phyloP scores from a whole-genome alignment of 2,113 vertebrate species.

The Isichthys henryi region DNA sequence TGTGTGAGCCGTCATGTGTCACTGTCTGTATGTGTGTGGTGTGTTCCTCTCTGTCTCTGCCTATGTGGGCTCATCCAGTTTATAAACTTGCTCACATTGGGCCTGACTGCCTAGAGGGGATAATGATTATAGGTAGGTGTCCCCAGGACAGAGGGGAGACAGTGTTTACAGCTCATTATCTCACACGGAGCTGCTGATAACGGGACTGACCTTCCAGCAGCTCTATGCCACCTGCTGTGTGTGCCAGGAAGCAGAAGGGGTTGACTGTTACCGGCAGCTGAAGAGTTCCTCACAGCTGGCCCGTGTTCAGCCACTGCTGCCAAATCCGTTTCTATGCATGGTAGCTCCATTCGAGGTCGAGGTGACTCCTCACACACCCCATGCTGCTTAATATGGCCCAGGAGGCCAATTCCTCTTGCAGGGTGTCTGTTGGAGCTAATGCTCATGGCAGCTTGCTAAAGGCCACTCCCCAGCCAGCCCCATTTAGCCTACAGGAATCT shows the following conservation, averaged over 20 bases:
- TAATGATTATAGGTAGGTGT: not conserved
- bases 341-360: not conserved
- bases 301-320: not conserved
- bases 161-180: not conserved
- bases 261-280: not conserved
- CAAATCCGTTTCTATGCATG: not conserved
- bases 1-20: not conserved
- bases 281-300: not conserved
- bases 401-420: not conserved
- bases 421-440: not conserved
- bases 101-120: not conserved
- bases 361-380: not conserved
- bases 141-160: not conserved
- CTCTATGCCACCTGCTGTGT: not conserved
- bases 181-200: not conserved
- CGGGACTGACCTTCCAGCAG: not conserved
- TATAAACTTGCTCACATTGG: not conserved
- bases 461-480: not conserved
- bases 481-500: not conserved
- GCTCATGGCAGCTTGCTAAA: not conserved
- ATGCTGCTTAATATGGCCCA: not conserved
- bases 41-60: constrained; percentile 1
- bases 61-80: not conserved
- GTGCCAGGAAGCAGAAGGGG: not conserved
- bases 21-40: constrained; percentile 6